Conservation (phyloP, 2,888 invertebrate genomes). For the Sphaerophoria taeniata region DNA sequence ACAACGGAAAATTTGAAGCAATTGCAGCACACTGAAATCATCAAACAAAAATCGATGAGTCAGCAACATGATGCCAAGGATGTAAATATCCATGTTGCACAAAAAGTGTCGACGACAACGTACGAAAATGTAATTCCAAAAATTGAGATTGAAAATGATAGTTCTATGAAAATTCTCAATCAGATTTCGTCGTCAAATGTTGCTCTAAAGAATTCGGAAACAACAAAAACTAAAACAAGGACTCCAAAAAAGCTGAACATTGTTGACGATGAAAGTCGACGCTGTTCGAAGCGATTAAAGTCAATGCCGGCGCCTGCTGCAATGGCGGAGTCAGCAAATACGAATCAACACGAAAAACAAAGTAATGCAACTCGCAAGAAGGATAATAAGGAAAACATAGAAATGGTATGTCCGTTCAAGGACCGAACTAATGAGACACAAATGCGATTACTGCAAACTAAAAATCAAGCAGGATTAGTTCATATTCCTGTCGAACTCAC, state of each 20-base stretch:
- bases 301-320: constrained; percentile 9
- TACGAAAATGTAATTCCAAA: constrained; percentile 26
- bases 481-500: neutral
- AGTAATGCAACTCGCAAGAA: neutral
- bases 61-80: neutral
- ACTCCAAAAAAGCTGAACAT: neutral
- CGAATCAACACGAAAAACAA: neutral
- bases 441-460: constrained; percentile 28
- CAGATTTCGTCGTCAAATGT: neutral
- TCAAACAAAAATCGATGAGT: constrained; percentile 20
- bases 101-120: neutral
- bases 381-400: constrained; percentile 30
- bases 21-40: constrained; percentile 2
- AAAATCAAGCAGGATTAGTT: neutral
- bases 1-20: constrained; percentile 45
- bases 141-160: constrained; percentile 44
- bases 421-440: constrained; percentile 37
- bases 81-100: neutral
- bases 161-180: constrained; percentile 20
- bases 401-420: constrained; percentile 31
- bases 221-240: neutral
- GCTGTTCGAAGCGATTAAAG: constrained; percentile 51
- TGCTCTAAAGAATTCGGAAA: neutral
- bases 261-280: constrained; percentile 25
- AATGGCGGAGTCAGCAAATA: no score